A percentile compares a stretch with the other conserved stretches of the same genome.
Evolutionary conservation across 2,888 invertebrate species (phyloP).

Genomic region (Sceliomorpha sp.): DNA sequence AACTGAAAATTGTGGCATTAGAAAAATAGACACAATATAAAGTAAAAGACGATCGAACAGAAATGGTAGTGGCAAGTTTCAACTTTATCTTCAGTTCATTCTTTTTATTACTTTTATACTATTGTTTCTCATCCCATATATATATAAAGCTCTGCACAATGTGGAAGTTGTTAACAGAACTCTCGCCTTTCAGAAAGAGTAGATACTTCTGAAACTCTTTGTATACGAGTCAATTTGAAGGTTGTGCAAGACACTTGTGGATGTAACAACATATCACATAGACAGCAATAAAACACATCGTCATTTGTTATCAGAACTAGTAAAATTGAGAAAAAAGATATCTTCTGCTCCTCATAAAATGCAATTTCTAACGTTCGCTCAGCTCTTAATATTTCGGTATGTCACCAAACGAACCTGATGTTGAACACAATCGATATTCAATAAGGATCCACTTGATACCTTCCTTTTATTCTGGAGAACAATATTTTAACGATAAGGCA

Average conservation of each 20-base stretch:
- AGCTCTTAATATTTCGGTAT: no score
- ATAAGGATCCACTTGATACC: no score
- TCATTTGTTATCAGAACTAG: conserved; percentile 35
- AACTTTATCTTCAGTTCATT: conserved; percentile 57
- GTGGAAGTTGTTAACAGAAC: conserved; percentile 42
- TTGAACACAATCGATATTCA: no score
- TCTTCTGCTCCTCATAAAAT: no score
- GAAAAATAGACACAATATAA: conserved; percentile 44
- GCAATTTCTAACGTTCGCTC: no score
- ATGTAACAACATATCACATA: no score
- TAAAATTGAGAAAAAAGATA: no score
- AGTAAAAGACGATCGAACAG: conserved; percentile 62
- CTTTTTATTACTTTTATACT: conserved; percentile 33
- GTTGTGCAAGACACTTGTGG: no score
- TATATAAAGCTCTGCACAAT: conserved; percentile 42
- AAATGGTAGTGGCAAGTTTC: conserved; percentile 67
- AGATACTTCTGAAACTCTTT: conserved; percentile 26
- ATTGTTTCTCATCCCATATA: conserved; percentile 41
- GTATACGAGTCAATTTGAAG: conserved; percentile 39
- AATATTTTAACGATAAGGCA: no score
- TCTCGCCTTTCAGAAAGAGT: conserved; percentile 20
- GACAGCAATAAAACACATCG: no score
- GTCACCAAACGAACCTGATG: no score
- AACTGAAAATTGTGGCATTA: conserved; percentile 34
- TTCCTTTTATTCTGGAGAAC: no score